phyloP scores from a whole-genome alignment of 2,797 vertebrate species.

The Crenichthys baileyi region DNA sequence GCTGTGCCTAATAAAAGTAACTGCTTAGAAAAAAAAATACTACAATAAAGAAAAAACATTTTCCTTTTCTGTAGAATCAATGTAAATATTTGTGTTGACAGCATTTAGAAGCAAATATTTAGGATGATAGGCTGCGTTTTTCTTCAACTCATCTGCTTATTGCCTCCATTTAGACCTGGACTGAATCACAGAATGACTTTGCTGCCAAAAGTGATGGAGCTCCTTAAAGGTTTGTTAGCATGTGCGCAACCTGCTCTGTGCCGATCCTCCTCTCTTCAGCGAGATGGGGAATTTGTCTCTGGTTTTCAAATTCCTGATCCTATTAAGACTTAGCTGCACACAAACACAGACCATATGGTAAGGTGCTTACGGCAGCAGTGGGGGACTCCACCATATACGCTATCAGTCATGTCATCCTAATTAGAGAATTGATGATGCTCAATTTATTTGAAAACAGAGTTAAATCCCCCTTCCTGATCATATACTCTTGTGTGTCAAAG shows the following conservation, averaged over 20 bases:
- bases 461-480: conserved; percentile 27
- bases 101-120: conserved; percentile 14
- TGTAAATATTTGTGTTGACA: conserved; percentile 23
- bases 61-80: conserved; percentile 2
- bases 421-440: conserved; percentile 35
- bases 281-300: conserved; percentile 45
- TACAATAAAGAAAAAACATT: conserved; percentile 20
- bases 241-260: conserved; percentile 39
- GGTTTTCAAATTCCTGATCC: conserved; percentile 66
- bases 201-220: conserved; percentile 53
- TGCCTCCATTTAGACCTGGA: conserved; percentile 53
- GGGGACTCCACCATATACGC: conserved; percentile 23
- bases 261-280: conserved; percentile 43
- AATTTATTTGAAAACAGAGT: conserved; percentile 22
- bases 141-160: conserved; percentile 23
- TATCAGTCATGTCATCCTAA: conserved; percentile 45
- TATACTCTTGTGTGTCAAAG: conserved; percentile 11
- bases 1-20: conserved; percentile 60
- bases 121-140: conserved; percentile 19
- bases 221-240: conserved; percentile 39
- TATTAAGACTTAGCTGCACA: conserved; percentile 68
- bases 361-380: conserved; percentile 57
- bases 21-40: conserved; percentile 20
- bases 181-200: conserved; percentile 43
- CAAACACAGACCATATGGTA: conserved; percentile 72